These are phyloP conservation scores for Silurus glanis DNA, from an alignment of 2,113 vertebrate genomes.

Conservation along the genomic window DNA sequence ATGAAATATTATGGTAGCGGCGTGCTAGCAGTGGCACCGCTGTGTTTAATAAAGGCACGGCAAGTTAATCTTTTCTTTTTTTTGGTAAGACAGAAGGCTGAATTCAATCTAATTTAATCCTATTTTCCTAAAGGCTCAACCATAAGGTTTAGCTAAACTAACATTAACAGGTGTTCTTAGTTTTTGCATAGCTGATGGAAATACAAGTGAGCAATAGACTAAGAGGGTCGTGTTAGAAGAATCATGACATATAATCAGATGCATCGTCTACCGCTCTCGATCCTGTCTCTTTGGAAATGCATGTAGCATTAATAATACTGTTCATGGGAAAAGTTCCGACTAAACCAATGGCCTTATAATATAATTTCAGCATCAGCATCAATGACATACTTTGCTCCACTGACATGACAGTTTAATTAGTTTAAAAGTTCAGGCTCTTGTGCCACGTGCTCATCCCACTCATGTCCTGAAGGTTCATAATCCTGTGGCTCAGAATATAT, in stretches of 20 bases:
- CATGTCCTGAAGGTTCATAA: neutral
- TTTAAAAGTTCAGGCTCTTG: slow-evolving; percentile 15
- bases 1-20: slow-evolving; percentile 6
- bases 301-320: neutral
- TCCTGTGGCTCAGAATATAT: slow-evolving; percentile 33
- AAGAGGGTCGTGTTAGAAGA: neutral
- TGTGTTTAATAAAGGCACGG: slow-evolving; percentile 5
- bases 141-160: neutral
- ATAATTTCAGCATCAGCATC: slow-evolving; percentile 23
- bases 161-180: neutral
- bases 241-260: neutral
- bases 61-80: neutral
- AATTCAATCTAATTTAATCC: neutral
- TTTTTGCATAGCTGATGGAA: neutral
- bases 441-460: slow-evolving; percentile 19
- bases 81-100: neutral
- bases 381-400: slow-evolving; percentile 27
- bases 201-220: neutral
- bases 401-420: slow-evolving; percentile 43
- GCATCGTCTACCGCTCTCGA: neutral
- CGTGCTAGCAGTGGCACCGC: neutral
- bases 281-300: neutral
- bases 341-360: neutral
- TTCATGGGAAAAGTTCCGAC: neutral
- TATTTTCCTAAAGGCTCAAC: neutral